phyloP scores from a whole-genome alignment of 1,140 invertebrate species.

The Idris sp. region DNA sequence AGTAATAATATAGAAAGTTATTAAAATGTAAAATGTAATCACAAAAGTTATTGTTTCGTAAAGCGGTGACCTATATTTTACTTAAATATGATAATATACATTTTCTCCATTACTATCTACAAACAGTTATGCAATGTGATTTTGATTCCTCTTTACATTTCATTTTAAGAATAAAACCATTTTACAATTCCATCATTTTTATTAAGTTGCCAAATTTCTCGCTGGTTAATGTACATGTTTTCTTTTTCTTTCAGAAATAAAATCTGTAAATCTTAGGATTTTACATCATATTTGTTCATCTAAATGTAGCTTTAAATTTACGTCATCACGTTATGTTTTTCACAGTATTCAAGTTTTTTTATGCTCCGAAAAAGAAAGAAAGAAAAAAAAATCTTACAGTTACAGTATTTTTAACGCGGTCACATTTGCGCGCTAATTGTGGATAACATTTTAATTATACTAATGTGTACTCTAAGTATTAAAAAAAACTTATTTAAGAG shows the following conservation, averaged over 20 bases:
- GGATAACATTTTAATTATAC: constrained; percentile 39
- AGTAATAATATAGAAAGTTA: too few relatives aligned
- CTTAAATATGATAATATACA: too few relatives aligned
- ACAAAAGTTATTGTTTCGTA: too few relatives aligned
- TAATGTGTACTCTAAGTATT: constrained; percentile 35
- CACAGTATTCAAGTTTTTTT: constrained; percentile 4
- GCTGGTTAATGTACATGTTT: too few relatives aligned
- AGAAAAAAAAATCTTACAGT: constrained; percentile 8
- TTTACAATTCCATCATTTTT: too few relatives aligned
- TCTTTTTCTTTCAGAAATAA: not conserved
- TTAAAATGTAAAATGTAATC: too few relatives aligned
- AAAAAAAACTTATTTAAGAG: constrained; percentile 26
- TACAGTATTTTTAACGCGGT: constrained; percentile 3
- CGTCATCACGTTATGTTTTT: constrained; percentile 13
- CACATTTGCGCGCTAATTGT: constrained; percentile 22
- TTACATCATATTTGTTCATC: constrained; percentile 15
- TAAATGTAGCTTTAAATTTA: constrained; percentile 17
- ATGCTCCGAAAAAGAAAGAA: constrained; percentile 11
- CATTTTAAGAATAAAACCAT: too few relatives aligned
- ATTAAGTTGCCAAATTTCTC: too few relatives aligned
- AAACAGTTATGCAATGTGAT: too few relatives aligned
- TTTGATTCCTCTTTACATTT: too few relatives aligned
- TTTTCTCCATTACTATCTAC: too few relatives aligned
- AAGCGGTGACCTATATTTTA: too few relatives aligned
- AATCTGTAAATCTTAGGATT: constrained; percentile 9